A percentile compares a stretch with the other conserved stretches of the same genome.
These are phyloP conservation scores for Poecilia picta DNA, from an alignment of 2,797 vertebrate species.

Conservation along the genomic window DNA sequence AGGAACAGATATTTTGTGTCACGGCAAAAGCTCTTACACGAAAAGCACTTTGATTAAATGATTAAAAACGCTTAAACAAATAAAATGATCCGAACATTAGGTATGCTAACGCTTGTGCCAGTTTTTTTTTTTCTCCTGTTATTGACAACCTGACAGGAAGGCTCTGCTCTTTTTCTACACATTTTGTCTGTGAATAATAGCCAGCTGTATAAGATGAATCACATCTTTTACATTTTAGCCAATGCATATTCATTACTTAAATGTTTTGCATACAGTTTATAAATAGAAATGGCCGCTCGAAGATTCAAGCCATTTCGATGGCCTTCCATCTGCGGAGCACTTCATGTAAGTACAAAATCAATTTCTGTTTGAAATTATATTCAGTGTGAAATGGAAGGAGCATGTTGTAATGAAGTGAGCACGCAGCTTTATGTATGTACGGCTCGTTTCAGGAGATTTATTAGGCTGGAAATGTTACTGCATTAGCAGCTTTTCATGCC, in stretches of 20 bases:
- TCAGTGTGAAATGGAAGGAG: conserved; percentile 55
- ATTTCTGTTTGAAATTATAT: conserved; percentile 52
- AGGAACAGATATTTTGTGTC: not conserved
- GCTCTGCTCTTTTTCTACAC: conserved; percentile 54
- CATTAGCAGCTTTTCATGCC: conserved; percentile 48
- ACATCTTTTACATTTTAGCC: conserved; percentile 60
- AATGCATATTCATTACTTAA: conserved; percentile 73
- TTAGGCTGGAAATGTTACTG: conserved; percentile 29
- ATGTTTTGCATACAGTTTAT: conserved; percentile 66
- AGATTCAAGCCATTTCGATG: conserved; percentile 41
- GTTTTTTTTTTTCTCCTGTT: conserved; percentile 12
- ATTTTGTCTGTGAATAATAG: conserved; percentile 64
- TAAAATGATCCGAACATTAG: conserved; percentile 51
- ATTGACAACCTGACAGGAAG: conserved; percentile 57
- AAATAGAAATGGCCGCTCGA: conserved; percentile 41
- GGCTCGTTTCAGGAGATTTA: conserved; percentile 7
- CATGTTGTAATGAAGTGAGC: conserved; percentile 33
- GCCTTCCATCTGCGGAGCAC: conserved; percentile 59
- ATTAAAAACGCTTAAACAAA: conserved; percentile 39
- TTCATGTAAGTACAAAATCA: conserved; percentile 40
- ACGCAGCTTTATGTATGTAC: conserved; percentile 28
- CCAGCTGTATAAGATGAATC: conserved; percentile 77
- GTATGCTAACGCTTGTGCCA: conserved; percentile 24
- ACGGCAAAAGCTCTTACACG: not conserved
- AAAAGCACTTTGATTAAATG: not conserved